These are phyloP conservation scores for Cheilosia variabilis DNA, from an alignment of 2,888 invertebrate species.

Conservation along the genomic window DNA sequence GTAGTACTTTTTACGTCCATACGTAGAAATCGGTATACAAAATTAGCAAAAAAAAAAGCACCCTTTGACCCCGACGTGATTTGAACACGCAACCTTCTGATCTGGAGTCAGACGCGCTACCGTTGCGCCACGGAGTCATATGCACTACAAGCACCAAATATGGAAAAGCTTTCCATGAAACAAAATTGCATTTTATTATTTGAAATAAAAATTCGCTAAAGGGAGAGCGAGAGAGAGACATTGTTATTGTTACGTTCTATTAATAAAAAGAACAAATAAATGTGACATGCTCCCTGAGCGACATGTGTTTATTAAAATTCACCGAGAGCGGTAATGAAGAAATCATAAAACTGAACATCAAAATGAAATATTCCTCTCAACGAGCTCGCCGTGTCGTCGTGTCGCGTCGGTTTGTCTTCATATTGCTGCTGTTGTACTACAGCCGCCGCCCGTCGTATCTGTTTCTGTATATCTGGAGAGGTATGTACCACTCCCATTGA, in stretches of 20 bases:
- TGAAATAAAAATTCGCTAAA: neutral
- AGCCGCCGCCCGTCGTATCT: neutral
- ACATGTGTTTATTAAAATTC: constrained; percentile 66
- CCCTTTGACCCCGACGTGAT: constrained; percentile 69
- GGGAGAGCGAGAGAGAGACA: too few species aligned
- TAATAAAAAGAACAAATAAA: constrained; percentile 1
- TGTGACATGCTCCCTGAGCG: constrained; percentile 4
- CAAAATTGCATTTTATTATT: neutral
- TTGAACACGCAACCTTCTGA: constrained; percentile 76
- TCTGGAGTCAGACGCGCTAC: constrained; percentile 76
- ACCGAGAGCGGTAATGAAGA: constrained; percentile 66
- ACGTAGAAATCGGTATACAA: neutral
- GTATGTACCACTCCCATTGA: constrained; percentile 62
- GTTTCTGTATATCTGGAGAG: neutral
- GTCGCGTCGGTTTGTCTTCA: neutral
- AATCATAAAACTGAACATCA: constrained; percentile 64
- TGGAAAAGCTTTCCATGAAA: neutral
- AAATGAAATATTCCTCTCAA: constrained; percentile 55
- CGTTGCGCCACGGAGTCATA: constrained; percentile 74
- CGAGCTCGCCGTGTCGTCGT: neutral
- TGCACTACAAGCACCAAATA: fast-evolving
- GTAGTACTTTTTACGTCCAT: neutral
- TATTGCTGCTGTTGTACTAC: too few species aligned
- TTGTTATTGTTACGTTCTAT: neutral
- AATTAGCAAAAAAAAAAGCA: constrained; percentile 6